Evolutionary conservation across 30 jellyfish, hydroid and myxozoan genomes (phyloP).

Genomic region (Pseudorhiza aurosa): DNA sequence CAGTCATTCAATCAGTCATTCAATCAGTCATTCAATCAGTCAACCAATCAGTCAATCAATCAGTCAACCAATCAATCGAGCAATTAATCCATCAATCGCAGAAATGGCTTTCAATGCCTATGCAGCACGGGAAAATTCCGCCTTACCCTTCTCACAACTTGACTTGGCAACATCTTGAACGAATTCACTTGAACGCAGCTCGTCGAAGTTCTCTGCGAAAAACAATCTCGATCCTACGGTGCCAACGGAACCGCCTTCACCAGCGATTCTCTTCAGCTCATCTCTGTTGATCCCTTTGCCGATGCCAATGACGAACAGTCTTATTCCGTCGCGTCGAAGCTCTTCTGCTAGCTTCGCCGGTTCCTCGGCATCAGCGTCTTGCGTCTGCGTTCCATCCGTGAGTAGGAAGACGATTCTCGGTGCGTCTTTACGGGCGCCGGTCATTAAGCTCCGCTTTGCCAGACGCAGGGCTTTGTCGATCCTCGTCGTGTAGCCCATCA

Average conservation of each 20-base stretch:
- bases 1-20: too few relatives aligned
- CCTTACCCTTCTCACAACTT: slow-evolving; percentile 64
- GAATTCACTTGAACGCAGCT: slow-evolving; percentile 44
- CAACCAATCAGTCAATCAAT: too few relatives aligned
- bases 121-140: too few relatives aligned
- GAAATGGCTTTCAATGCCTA: too few relatives aligned
- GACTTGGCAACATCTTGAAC: slow-evolving; percentile 27
- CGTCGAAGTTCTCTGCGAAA: slow-evolving; percentile 70
- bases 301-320: slow-evolving; percentile 76
- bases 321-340: slow-evolving; percentile 59
- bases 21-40: too few relatives aligned
- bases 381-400: slow-evolving; percentile 93
- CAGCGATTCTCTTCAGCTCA: slow-evolving; percentile 72
- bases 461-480: slow-evolving; percentile 89
- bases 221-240: slow-evolving; percentile 26
- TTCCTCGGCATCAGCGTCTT: slow-evolving; percentile 70
- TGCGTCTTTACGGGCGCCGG: slow-evolving; percentile 82
- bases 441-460: slow-evolving; percentile 68
- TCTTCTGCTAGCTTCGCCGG: slow-evolving; percentile 72
- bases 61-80: too few relatives aligned
- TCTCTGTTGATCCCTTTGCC: slow-evolving; percentile 67
- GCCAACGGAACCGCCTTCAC: too few relatives aligned
- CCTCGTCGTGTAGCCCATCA: slow-evolving; percentile 87
- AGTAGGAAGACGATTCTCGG: slow-evolving; percentile 73
- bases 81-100: too few relatives aligned